Conservation (phyloP, 2,888 invertebrate species). For the Drosophila vallismaia region DNA sequence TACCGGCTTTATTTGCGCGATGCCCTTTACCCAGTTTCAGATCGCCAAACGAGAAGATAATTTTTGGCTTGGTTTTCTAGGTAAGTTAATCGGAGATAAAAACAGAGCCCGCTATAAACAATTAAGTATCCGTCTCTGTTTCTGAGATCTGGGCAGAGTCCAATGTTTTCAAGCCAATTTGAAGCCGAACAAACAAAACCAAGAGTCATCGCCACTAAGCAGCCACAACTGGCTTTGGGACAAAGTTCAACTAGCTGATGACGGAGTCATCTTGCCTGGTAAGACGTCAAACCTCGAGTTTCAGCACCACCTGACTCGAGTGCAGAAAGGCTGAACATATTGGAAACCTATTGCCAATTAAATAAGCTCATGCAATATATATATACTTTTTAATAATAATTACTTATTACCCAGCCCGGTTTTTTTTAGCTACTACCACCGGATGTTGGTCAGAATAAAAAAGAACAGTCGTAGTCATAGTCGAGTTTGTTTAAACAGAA, state of each 20-base stretch:
- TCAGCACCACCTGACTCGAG: conserved; percentile 10
- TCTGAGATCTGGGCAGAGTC: conserved; percentile 46
- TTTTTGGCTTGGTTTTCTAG: conserved; percentile 12
- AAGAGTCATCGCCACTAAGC: conserved; percentile 32
- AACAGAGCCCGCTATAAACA: conserved; percentile 23
- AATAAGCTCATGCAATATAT: neutral
- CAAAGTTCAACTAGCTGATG: conserved; percentile 33
- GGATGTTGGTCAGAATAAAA: conserved; percentile 37
- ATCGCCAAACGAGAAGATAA: conserved; percentile 38
- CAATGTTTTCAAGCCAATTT: conserved; percentile 37
- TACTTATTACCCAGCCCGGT: neutral
- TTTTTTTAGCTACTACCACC: conserved; percentile 25
- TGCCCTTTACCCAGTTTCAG: conserved; percentile 69
- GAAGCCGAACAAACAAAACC: conserved; percentile 17
- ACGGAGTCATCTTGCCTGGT: conserved; percentile 9
- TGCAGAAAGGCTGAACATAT: neutral
- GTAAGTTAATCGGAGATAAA: conserved; percentile 19
- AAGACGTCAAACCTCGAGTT: conserved; percentile 23
- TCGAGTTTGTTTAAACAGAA: conserved; percentile 39
- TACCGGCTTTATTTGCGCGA: conserved; percentile 30
- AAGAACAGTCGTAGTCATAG: conserved; percentile 1
- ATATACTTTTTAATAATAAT: neutral
- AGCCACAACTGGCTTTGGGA: conserved; percentile 11
- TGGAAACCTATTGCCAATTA: neutral
- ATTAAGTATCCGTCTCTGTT: conserved; percentile 35